These are phyloP conservation scores for Campopleginae sp. DNA, from an alignment of 2,888 invertebrate genomes.

Conservation along the genomic window DNA sequence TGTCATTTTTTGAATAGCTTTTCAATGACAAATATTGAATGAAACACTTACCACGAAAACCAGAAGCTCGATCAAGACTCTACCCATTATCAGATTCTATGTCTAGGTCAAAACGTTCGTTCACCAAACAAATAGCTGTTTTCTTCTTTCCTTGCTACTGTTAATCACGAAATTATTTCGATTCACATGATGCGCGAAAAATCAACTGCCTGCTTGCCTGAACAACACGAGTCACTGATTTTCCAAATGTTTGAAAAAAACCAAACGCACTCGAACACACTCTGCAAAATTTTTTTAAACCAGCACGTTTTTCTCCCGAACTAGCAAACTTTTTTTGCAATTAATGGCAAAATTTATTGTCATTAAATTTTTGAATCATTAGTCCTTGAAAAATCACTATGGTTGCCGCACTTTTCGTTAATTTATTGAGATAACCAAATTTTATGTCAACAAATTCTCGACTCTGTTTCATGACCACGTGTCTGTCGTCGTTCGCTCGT, in stretches of 20 bases:
- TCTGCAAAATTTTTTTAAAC: not conserved
- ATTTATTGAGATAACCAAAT: slow-evolving; percentile 3
- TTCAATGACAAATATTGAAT: not conserved
- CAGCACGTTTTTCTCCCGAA: not conserved
- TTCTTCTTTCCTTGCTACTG: not conserved
- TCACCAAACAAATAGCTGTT: slow-evolving; percentile 1
- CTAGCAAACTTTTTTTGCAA: not conserved
- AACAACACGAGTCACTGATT: slow-evolving; percentile 1
- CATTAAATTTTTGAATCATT: not conserved
- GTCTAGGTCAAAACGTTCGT: not conserved
- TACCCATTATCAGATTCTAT: slow-evolving; percentile 47
- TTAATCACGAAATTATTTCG: slow-evolving; percentile 20
- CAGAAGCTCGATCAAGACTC: slow-evolving; percentile 38
- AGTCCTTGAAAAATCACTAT: not conserved
- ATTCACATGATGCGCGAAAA: slow-evolving; percentile 46
- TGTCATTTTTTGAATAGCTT: not conserved
- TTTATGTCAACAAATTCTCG: not conserved
- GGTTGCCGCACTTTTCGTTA: not conserved
- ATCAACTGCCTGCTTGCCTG: not conserved
- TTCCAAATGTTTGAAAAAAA: not conserved
- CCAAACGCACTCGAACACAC: not conserved
- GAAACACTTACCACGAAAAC: slow-evolving; percentile 44
- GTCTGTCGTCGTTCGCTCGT: slow-evolving; percentile 16
- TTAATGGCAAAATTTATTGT: not conserved
- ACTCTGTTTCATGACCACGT: slow-evolving; percentile 47